These are phyloP conservation scores for Scleropages formosus DNA, from an alignment of 2,797 vertebrate species.

Conservation along the genomic window DNA sequence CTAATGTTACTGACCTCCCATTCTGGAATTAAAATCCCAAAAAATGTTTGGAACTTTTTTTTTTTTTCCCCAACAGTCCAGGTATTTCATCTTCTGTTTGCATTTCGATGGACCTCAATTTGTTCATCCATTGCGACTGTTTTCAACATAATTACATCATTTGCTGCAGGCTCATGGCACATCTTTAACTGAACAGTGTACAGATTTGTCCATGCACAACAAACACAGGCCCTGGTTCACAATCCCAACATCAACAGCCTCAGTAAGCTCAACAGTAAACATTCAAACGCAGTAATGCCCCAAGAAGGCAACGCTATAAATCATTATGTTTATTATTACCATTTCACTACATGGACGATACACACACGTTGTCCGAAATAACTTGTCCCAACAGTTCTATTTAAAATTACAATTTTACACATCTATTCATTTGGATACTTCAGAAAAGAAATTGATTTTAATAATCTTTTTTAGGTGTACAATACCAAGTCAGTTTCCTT, in stretches of 20 bases:
- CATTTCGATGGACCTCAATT: conserved; percentile 16
- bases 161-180: conserved; percentile 9
- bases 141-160: conserved; percentile 31
- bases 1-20: neutral
- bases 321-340: neutral
- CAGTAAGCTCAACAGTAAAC: neutral
- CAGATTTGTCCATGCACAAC: neutral
- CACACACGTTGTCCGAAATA: too few species aligned
- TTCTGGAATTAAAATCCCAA: neutral
- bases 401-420: neutral
- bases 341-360: too few species aligned
- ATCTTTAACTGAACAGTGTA: conserved; percentile 21
- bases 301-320: neutral
- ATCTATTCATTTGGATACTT: neutral
- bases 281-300: neutral
- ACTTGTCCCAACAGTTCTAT: neutral
- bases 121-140: conserved; percentile 17
- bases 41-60: neutral
- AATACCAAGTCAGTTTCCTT: neutral
- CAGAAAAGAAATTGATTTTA: neutral
- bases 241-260: conserved; percentile 11
- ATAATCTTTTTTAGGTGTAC: too few species aligned
- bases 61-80: too few species aligned
- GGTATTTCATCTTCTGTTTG: conserved; percentile 1
- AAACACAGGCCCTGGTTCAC: neutral